phyloP scores from a whole-genome alignment of 1,140 invertebrate genomes.

The Papilio machaon region DNA sequence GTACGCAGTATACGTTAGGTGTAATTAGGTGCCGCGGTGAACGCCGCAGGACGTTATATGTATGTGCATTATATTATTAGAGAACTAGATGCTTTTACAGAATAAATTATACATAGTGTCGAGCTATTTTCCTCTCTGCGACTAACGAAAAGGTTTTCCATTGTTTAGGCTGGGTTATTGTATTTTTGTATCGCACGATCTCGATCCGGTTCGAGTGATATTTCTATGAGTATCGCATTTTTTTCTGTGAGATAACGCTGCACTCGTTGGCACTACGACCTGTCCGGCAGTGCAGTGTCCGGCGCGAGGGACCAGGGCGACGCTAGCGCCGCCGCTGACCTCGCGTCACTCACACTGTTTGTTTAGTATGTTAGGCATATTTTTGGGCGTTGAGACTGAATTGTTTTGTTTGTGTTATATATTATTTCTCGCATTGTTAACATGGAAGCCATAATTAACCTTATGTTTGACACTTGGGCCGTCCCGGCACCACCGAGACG shows the following conservation, averaged over 20 bases:
- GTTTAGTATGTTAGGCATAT: constrained; percentile 74
- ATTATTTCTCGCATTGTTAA: constrained; percentile 79
- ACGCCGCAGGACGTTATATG: constrained; percentile 56
- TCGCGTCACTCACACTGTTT: constrained; percentile 45
- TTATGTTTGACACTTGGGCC: constrained; percentile 43
- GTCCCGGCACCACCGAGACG: constrained; percentile 43
- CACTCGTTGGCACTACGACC: background rate
- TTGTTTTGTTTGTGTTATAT: constrained; percentile 81
- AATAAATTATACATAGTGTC: constrained; percentile 61
- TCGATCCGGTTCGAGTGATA: background rate
- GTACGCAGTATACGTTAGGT: constrained; percentile 80
- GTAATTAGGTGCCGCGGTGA: constrained; percentile 61
- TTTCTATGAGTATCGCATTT: background rate
- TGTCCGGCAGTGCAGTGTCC: background rate
- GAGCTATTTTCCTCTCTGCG: constrained; percentile 58
- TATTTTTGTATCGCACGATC: constrained; percentile 67
- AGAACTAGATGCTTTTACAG: constrained; percentile 74
- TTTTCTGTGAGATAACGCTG: background rate
- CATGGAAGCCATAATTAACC: constrained; percentile 65
- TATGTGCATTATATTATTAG: constrained; percentile 73
- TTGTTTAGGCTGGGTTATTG: constrained; percentile 64
- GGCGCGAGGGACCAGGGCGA: background rate
- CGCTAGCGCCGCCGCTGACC: background rate
- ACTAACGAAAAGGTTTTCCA: constrained; percentile 50
- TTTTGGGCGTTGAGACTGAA: constrained; percentile 80